These are phyloP conservation scores for Panurus biarmicus DNA, from an alignment of 2,113 vertebrate genomes.

Conservation along the genomic window DNA sequence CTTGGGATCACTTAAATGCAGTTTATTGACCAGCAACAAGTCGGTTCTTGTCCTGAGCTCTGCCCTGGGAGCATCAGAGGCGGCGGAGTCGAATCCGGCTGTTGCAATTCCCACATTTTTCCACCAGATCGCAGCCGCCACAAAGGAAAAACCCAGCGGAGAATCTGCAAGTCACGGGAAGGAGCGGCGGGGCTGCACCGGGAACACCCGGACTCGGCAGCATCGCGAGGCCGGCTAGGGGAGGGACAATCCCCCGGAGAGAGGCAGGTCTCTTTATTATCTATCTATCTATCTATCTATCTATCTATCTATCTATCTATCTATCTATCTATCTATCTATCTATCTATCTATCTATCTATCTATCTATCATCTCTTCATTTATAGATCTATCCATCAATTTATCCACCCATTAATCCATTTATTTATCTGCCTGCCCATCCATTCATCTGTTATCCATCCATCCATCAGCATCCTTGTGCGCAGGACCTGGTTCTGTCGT, in stretches of 20 bases:
- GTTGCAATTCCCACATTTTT: fast-evolving
- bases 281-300: background rate
- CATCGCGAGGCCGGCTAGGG: background rate
- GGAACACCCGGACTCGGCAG: background rate
- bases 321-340: background rate
- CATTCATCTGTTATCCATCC: background rate
- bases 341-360: too few species aligned
- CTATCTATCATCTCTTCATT: background rate
- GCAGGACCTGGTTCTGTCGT: background rate
- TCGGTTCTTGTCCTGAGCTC: fast-evolving
- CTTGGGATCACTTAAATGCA: background rate
- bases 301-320: background rate
- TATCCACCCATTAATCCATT: background rate
- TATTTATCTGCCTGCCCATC: background rate
- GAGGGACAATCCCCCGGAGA: background rate
- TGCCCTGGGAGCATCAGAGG: too few species aligned
- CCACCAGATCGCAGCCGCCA: conserved; percentile 53
- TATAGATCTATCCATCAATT: background rate
- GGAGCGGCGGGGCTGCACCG: background rate
- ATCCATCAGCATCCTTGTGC: too few species aligned
- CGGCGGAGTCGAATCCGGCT: fast-evolving
- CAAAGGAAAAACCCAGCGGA: background rate
- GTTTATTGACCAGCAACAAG: background rate
- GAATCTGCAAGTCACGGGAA: background rate
- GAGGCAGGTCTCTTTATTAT: background rate